Conservation (phyloP, 1,140 invertebrate genomes). For the Diorhabda carinulata region DNA sequence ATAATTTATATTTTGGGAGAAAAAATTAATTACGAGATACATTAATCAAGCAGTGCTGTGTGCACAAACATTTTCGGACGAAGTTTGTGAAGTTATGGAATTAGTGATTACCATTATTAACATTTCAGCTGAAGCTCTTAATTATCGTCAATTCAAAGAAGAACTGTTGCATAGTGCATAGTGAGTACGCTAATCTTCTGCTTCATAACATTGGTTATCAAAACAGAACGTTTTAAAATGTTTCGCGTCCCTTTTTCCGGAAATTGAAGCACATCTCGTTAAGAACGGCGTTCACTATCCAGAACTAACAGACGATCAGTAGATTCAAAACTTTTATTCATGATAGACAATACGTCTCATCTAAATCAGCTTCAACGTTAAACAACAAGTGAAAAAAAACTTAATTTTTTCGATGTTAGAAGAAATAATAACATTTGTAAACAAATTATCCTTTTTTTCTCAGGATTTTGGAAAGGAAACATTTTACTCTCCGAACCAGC, state of each 20-base stretch:
- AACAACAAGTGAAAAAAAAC: background rate
- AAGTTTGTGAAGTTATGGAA: background rate
- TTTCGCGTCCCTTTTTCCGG: background rate
- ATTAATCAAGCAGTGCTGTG: background rate
- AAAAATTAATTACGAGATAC: conserved; percentile 1
- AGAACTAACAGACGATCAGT: background rate
- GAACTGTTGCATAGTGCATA: background rate
- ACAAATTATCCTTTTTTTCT: background rate
- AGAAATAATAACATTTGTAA: background rate
- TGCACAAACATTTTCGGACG: background rate
- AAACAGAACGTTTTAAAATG: background rate
- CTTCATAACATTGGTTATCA: no score
- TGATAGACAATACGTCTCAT: background rate
- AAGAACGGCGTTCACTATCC: background rate
- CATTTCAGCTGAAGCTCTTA: background rate
- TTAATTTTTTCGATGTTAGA: background rate
- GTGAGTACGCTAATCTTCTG: background rate
- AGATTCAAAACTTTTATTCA: background rate
- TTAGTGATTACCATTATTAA: conserved; percentile 1
- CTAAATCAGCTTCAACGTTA: background rate
- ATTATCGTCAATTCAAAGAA: background rate
- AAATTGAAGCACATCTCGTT: background rate
- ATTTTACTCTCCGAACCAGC: background rate
- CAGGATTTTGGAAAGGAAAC: background rate
- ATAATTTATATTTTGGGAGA: background rate